Evolutionary conservation across 2,888 invertebrate genomes (phyloP), one percentile per base, ranked within the genome.

Genomic region (Ectropis crepuscularia): DNA sequence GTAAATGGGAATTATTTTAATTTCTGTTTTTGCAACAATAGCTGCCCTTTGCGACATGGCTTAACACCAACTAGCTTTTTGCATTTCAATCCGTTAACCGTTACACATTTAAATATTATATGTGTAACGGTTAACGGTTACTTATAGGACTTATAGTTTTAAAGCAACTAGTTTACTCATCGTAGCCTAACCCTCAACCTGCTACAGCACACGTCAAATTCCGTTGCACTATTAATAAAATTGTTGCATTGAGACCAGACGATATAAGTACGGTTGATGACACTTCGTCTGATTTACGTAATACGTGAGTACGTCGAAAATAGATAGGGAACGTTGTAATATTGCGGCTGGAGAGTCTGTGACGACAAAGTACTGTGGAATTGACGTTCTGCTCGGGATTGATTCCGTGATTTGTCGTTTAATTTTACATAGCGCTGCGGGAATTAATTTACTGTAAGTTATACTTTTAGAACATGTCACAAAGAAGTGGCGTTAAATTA

Each of bases 231-330:
- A 55, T 55, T 37, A 55, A 61, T 61, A 55, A 50, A 53, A 55
- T 38, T 38, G 11, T 55, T 61, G 50, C 61, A 61, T 50, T 55
- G 49, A 50, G 46, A 46, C 55, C 45, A 54, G 61, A 61, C 61
- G 55, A 45, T 38, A 39, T 50, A 49, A 45, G 45, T 47, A 46
- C 58, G 45, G 53, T 48, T 57, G 57, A 63, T 49, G 58, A 45
- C 58, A 58, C 63, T 53, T 28, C 47, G 51, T 51, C 12, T 58
- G 58, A 63, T 58, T 58, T 63, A 58, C 58, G 63, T 49, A 49
- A 48, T 48, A 57, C 61, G 53, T 36, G 46, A 36, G 50, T 39
- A 48, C 43, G 49, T 53, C 49, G 41, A 54, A 63, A 63, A 63
- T 58, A 63, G 54, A 42, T 36, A 36, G 7, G 16, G 9, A n/a